Evolutionary conservation across 2,888 invertebrate species (phyloP), one percentile per base, ranked within the genome.

Genomic region (Metalampra italica): DNA sequence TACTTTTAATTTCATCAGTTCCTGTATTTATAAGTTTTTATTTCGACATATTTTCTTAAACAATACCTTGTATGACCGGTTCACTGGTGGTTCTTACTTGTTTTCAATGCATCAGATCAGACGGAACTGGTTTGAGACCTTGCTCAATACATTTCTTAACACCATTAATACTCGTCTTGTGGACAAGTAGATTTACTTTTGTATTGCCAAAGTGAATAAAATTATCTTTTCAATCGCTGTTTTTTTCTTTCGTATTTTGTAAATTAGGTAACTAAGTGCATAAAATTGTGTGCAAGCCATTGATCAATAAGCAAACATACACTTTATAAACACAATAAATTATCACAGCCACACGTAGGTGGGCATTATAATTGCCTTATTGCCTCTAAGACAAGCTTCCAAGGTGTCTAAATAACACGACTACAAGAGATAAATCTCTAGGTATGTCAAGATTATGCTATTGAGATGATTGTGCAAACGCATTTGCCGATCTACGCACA

Each of bases 131-230:
- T 40, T 15, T 3, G 1, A 13, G 38, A 38, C n/a, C 38, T 40
- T 40, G 9, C 22, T 15, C 22, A 15, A 14, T 37, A 4, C 14
- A 32, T 11, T 41, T 22, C 41, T n/a, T 9, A 41, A 41, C 22
- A 11, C 12, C 29, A 30, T 13, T 45, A 15, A 15, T 14, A 14
- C 11, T 9, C n/a, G 14, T 29, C 22, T 37, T 15, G 34, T 2
- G 14, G 8, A 9, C 38, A 43, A 13, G 39, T 29, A 43, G 30
- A 48, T n/a, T 15, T 40, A 29, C 22, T 13, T 36, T 45, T 30
- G 44, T 44, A 47, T 45, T 14, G 34, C 42, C 41, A 36, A 42
- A 46, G 41, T 32, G 34, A 46, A 46, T 46, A 46, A 46, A 46
- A 12, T 22, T 29, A 13, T 22, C 39, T 39, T 36, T 34, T 12